These are phyloP conservation scores for Gambusia holbrooki DNA, from an alignment of 2,113 vertebrate genomes.

Conservation along the genomic window DNA sequence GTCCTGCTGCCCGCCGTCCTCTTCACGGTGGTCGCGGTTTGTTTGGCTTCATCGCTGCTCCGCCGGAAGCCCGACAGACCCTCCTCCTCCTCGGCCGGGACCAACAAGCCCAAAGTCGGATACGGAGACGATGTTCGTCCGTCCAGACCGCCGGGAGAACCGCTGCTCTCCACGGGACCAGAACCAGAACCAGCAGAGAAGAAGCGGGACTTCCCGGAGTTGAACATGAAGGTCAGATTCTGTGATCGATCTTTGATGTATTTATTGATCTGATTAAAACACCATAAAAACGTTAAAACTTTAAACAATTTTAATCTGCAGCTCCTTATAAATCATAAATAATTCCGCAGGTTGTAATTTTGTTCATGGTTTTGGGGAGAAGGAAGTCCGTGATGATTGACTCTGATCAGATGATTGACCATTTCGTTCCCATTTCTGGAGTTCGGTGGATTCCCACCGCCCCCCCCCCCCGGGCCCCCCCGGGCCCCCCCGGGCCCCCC, in stretches of 20 bases:
- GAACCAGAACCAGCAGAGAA: constrained; percentile 34
- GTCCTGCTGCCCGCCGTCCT: constrained; percentile 71
- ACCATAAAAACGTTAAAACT: too few relatives aligned
- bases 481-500: too few relatives aligned
- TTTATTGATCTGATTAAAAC: too few relatives aligned
- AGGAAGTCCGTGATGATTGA: too few relatives aligned
- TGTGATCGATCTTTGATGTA: neutral
- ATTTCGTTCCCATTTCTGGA: too few relatives aligned
- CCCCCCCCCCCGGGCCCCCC: too few relatives aligned
- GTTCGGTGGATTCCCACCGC: too few relatives aligned
- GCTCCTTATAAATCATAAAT: too few relatives aligned
- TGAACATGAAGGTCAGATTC: constrained; percentile 2
- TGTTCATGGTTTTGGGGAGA: too few relatives aligned
- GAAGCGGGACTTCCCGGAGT: neutral
- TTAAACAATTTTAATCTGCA: too few relatives aligned
- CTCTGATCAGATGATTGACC: too few relatives aligned
- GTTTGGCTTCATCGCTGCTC: constrained; percentile 62
- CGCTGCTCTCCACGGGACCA: neutral
- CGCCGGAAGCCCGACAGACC: constrained; percentile 49
- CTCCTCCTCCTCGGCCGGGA: constrained; percentile 23
- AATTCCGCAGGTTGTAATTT: too few relatives aligned
- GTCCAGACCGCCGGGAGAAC: constrained; percentile 33
- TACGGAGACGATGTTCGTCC: constrained; percentile 47
- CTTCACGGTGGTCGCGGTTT: constrained; percentile 71
- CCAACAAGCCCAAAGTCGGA: constrained; percentile 36